These are phyloP conservation scores for Hylia prasina DNA, from an alignment of 2,113 vertebrate species.

Conservation along the genomic window DNA sequence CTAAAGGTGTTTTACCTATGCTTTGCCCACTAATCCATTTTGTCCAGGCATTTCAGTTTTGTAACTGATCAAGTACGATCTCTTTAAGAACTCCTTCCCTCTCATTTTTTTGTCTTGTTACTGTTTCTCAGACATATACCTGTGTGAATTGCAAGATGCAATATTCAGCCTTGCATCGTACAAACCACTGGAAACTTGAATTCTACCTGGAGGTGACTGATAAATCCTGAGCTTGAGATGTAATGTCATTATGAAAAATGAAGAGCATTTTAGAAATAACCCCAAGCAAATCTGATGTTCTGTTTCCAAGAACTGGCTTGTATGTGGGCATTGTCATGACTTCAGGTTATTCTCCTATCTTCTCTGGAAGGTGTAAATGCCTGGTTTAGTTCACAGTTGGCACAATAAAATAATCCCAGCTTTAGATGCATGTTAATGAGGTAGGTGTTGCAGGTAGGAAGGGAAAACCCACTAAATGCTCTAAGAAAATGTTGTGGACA, in stretches of 20 bases:
- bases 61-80: neutral
- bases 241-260: neutral
- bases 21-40: neutral
- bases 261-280: neutral
- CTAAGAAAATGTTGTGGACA: neutral
- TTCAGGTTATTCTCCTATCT: neutral
- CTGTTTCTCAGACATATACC: neutral
- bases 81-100: neutral
- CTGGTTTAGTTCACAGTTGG: neutral
- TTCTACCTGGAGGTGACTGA: neutral
- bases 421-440: neutral
- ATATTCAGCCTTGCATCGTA: neutral
- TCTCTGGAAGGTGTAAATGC: neutral
- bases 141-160: neutral
- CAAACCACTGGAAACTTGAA: neutral
- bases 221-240: neutral
- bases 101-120: neutral
- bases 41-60: neutral
- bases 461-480: neutral
- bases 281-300: neutral
- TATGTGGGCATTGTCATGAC: neutral
- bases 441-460: neutral
- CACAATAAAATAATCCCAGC: neutral
- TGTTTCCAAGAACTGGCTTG: neutral
- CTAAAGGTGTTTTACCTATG: neutral